Base-by-base conservation (phyloP, 2,113 vertebrate species). In the Ptychochromis oligacanthus region DNA sequence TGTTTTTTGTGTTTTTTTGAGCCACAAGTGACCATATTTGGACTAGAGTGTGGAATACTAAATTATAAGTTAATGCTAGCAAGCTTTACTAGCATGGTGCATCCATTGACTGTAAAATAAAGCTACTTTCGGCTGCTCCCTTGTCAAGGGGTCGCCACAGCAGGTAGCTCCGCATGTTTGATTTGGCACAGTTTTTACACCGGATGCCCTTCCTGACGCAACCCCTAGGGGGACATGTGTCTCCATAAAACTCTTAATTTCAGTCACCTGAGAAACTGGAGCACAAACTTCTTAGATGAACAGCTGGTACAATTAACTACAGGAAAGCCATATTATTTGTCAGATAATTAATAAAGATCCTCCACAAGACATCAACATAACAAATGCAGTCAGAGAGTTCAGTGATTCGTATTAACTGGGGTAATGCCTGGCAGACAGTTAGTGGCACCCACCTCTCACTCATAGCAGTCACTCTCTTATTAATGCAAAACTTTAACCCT, bases 391-490 rank as follows among this genome's bases (percentile, higher is more conserved):
- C 2, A 4, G 38, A 65, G 62, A 65, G 65, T 70, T 49, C 65
- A 49, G 40, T 70, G 40, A 49, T 38, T 70, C 26, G 28, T 9
- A 70, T 70, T 70, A 70, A 70, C 24, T 28, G 65, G 49, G 40
- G 38, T 1, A 40, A 26, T 43, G 24, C 62, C 14, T 15, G 46
- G 40, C 22, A 46, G 40, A 49, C 26, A 15, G 64, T 22, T 70
- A 49, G 28, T 46, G 43, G 24, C 65, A 70, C 40, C 40, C 26
- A 49, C 24, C 24, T 70, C 1, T 49, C 22, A 70, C 43, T 70
- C 24, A 70, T 49, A 70, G 40, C 0, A 70, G 40, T 40, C 0
- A 8, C 40, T 49, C 40, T 28, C 12, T 70, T 49, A 70, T 49
- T 70, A 49, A 13, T 70, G 40, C 43, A 70, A 40, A 67, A 2